These are phyloP conservation scores for Brachypterus glaber DNA, from an alignment of 2,888 invertebrate species.

Conservation along the genomic window DNA sequence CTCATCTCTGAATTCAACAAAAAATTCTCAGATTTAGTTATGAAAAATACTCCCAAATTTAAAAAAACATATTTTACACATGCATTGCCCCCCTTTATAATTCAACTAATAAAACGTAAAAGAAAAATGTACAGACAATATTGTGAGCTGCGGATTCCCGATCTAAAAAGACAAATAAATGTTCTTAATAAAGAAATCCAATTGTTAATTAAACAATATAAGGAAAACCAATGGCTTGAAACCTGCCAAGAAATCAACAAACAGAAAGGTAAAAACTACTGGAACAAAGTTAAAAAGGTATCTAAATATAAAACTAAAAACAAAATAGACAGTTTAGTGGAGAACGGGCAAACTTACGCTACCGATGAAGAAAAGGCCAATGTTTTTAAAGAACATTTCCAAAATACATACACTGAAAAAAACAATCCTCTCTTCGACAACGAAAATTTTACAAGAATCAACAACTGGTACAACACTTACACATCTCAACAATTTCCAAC, in stretches of 20 bases:
- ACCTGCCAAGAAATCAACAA: slow-evolving; percentile 10
- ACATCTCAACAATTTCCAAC: too few species aligned
- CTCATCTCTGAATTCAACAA: too few species aligned
- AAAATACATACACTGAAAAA: slow-evolving; percentile 6
- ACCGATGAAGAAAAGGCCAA: too few species aligned
- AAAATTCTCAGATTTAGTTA: too few species aligned
- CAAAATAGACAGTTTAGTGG: slow-evolving; percentile 1
- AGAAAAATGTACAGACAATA: too few species aligned
- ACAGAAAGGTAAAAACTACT: slow-evolving; percentile 8
- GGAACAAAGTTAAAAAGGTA: slow-evolving; percentile 9
- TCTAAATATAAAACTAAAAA: slow-evolving; percentile 8
- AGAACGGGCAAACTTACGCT: slow-evolving; percentile 5
- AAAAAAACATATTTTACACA: too few species aligned
- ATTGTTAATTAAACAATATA: slow-evolving; percentile 2
- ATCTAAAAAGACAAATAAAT: slow-evolving; percentile 5
- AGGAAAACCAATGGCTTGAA: slow-evolving; percentile 7
- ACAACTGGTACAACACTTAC: too few species aligned
- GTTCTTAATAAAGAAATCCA: slow-evolving; percentile 3
- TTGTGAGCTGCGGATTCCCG: too few species aligned
- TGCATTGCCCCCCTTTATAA: too few species aligned
- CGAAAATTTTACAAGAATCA: too few species aligned
- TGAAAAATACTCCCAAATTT: too few species aligned
- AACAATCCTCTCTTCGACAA: slow-evolving; percentile 3
- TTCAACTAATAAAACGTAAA: too few species aligned
- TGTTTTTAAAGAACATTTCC: slow-evolving; percentile 5